Conservation (phyloP, 2,113 vertebrate species). For the Otus sunia region DNA sequence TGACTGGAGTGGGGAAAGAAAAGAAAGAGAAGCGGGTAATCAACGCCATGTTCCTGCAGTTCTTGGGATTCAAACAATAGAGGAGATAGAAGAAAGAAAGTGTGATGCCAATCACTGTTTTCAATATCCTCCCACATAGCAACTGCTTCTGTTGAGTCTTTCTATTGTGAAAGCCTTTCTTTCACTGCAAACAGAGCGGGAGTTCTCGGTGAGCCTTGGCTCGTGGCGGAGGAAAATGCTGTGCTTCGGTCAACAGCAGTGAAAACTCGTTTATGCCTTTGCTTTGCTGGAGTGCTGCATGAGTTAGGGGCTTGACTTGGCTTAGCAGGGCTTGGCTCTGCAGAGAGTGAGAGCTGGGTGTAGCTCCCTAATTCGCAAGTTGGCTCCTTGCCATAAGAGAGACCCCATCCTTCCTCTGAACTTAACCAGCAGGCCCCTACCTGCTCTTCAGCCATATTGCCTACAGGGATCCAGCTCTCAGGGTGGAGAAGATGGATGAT, state of each 20-base stretch:
- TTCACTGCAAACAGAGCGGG: constrained; percentile 32
- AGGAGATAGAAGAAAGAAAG: constrained; percentile 33
- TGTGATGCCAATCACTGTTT: constrained; percentile 63
- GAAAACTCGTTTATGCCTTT: constrained; percentile 2
- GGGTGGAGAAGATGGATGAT: background rate
- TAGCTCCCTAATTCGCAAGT: background rate
- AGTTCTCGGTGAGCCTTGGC: constrained; percentile 17
- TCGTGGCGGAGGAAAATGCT: background rate
- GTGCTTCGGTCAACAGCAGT: background rate
- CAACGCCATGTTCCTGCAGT: background rate
- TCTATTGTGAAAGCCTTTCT: constrained; percentile 63
- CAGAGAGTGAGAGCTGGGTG: background rate
- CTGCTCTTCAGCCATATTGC: background rate
- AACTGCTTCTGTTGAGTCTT: constrained; percentile 69
- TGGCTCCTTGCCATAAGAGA: background rate
- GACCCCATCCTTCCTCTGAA: background rate
- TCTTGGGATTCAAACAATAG: background rate
- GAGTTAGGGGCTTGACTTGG: accelerated
- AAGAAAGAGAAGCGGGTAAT: background rate
- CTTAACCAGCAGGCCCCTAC: background rate
- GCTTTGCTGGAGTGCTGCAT: background rate
- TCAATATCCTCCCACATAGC: constrained; percentile 62
- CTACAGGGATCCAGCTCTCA: background rate
- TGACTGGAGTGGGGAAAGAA: background rate
- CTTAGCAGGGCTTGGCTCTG: background rate